These are phyloP conservation scores for Proisotoma minuta DNA, from an alignment of 2,888 invertebrate species.

Conservation along the genomic window DNA sequence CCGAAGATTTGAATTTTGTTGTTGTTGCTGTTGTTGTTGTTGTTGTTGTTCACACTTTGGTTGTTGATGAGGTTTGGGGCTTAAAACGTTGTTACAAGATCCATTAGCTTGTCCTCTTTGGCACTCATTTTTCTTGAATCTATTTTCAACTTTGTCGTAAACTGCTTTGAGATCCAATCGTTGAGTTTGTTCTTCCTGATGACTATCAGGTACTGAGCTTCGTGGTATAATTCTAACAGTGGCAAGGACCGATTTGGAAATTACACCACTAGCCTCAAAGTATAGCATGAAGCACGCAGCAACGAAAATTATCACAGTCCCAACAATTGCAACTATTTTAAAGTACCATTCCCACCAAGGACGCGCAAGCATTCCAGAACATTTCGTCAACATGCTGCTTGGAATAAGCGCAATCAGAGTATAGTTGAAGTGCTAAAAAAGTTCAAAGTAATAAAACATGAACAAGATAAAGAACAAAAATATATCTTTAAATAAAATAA, in stretches of 20 bases:
- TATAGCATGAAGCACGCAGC: slow-evolving; percentile 58
- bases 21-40: too few species aligned
- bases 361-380: slow-evolving; percentile 64
- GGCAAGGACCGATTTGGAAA: slow-evolving; percentile 44
- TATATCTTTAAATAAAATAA: neutral
- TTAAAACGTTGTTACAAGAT: neutral
- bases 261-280: slow-evolving; percentile 44
- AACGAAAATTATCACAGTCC: slow-evolving; percentile 61
- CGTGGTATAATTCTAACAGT: slow-evolving; percentile 45
- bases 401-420: slow-evolving; percentile 65
- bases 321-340: slow-evolving; percentile 60
- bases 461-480: neutral
- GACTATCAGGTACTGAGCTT: slow-evolving; percentile 36
- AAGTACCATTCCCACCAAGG: slow-evolving; percentile 72
- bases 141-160: slow-evolving; percentile 47
- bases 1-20: neutral
- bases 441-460: neutral
- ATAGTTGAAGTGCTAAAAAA: slow-evolving; percentile 57
- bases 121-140: slow-evolving; percentile 41
- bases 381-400: slow-evolving; percentile 62
- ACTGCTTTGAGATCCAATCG: slow-evolving; percentile 47
- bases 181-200: slow-evolving; percentile 35
- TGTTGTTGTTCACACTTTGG: neutral
- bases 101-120: neutral
- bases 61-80: neutral